Percentiles rank a stretch among this genome's conserved stretches.
Evolutionary conservation across 2,797 vertebrate genomes (phyloP).

Genomic region (Gambelia wislizenii): DNA sequence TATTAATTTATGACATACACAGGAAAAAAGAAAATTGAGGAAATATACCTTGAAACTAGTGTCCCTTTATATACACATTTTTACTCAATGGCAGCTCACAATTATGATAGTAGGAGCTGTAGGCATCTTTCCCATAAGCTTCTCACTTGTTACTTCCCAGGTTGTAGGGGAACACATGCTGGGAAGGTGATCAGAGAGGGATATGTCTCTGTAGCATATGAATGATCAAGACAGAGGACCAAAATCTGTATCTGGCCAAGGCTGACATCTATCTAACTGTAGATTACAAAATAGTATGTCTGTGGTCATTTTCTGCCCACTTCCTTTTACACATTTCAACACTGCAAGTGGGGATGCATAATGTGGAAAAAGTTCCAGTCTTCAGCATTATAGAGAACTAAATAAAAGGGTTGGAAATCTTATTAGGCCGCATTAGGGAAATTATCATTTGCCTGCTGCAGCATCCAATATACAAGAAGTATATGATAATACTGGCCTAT

Average conservation of each 20-base stretch:
- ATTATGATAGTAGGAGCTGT: background rate
- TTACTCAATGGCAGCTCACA: background rate
- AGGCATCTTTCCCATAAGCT: background rate
- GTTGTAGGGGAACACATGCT: background rate
- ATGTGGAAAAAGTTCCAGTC: too few species aligned
- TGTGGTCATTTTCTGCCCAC: background rate
- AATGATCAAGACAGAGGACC: too few species aligned
- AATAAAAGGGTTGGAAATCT: too few species aligned
- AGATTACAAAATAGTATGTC: background rate
- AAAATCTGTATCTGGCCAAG: background rate
- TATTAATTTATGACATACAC: background rate
- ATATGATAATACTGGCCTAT: too few species aligned
- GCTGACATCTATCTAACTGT: background rate
- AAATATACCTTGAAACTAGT: background rate
- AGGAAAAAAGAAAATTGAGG: background rate
- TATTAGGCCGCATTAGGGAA: too few species aligned
- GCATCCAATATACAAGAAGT: too few species aligned
- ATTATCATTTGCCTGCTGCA: too few species aligned
- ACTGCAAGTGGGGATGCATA: background rate
- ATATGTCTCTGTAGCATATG: too few species aligned
- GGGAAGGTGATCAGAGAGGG: background rate
- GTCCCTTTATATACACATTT: background rate
- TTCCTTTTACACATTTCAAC: background rate
- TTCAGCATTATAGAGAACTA: too few species aligned
- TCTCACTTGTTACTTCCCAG: too few species aligned